Evolutionary conservation across 2,888 invertebrate species (phyloP).

Genomic region (Cactoblastis cactorum): DNA sequence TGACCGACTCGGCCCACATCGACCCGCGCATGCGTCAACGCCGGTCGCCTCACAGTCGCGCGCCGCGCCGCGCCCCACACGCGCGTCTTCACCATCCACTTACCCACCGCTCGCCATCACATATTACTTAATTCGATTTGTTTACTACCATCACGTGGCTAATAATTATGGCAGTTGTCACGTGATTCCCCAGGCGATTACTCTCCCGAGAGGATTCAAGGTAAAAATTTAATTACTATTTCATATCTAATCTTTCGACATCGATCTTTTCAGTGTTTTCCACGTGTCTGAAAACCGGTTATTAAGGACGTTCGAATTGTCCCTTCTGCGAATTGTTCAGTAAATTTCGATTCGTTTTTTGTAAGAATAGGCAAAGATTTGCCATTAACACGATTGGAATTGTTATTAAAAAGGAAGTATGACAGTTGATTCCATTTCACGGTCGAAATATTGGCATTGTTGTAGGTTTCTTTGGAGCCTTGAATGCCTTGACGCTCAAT

Average conservation of each 20-base stretch:
- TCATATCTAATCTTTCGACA: background rate
- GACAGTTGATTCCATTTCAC: slow-evolving; percentile 3
- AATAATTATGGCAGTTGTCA: slow-evolving; percentile 32
- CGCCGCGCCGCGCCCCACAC: slow-evolving; percentile 48
- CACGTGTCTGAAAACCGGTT: slow-evolving; percentile 10
- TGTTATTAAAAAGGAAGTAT: slow-evolving; percentile 1
- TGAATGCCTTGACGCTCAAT: background rate
- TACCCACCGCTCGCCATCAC: slow-evolving; percentile 21
- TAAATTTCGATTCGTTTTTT: background rate
- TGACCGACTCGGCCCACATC: slow-evolving; percentile 71
- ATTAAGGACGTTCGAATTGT: background rate
- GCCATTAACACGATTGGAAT: slow-evolving; percentile 1
- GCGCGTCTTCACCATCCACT: slow-evolving; percentile 40
- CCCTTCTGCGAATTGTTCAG: slow-evolving; percentile 6
- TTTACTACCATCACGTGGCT: slow-evolving; percentile 46
- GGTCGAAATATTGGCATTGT: slow-evolving; percentile 2
- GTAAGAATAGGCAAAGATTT: background rate
- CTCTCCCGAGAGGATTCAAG: no score
- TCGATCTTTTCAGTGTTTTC: slow-evolving; percentile 8
- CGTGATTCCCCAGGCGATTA: slow-evolving; percentile 27
- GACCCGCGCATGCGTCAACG: slow-evolving; percentile 69
- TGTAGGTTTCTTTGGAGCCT: background rate
- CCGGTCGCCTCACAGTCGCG: slow-evolving; percentile 45
- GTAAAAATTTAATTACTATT: slow-evolving; percentile 6
- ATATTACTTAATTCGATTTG: slow-evolving; percentile 42